Evolutionary conservation across 2,113 vertebrate species (phyloP).

Genomic region (Orcinus orca): DNA sequence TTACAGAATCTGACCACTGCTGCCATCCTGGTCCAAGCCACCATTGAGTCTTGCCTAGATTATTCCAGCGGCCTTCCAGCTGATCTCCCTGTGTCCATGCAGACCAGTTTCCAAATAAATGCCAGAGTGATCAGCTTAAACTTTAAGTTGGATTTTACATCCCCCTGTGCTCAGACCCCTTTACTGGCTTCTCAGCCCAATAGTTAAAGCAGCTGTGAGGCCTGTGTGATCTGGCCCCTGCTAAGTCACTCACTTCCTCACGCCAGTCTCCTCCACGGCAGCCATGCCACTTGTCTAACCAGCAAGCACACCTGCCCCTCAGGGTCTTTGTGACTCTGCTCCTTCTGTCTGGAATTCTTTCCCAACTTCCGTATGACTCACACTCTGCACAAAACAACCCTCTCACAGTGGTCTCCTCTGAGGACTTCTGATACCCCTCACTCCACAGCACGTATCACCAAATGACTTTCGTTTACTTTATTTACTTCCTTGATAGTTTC

Average conservation of each 20-base stretch:
- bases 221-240: neutral
- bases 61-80: rapidly evolving
- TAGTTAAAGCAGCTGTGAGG: rapidly evolving
- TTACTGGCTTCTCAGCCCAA: neutral
- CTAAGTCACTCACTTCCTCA: rapidly evolving
- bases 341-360: neutral
- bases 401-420: neutral
- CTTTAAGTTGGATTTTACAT: neutral
- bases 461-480: rapidly evolving
- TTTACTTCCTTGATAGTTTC: neutral
- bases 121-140: neutral
- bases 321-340: rapidly evolving
- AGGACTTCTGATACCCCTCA: neutral
- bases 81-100: neutral
- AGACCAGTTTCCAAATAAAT: neutral
- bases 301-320: neutral
- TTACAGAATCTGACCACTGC: neutral
- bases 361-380: neutral
- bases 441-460: neutral
- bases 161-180: neutral
- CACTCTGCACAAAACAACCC: rapidly evolving
- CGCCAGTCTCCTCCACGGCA: rapidly evolving
- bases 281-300: neutral
- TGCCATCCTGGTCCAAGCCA: neutral
- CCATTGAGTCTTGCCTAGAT: neutral